Evolutionary conservation across 1,140 invertebrate species (phyloP).

Genomic region (Homalodisca vitripennis): DNA sequence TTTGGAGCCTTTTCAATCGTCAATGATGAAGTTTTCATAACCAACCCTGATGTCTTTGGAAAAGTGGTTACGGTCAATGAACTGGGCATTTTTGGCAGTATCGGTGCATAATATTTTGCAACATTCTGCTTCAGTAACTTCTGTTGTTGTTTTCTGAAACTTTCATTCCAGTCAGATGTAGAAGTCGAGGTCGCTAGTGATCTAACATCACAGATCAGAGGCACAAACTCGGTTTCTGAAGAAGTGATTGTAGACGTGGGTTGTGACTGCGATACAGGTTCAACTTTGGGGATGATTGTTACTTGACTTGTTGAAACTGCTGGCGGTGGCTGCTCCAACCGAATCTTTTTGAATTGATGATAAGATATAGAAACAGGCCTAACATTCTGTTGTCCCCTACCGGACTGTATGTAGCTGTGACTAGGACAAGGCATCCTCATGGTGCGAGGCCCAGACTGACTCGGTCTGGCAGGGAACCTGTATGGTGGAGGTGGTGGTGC

Average conservation of each 20-base stretch:
- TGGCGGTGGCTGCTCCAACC: neutral
- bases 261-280: neutral
- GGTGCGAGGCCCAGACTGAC: neutral
- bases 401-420: neutral
- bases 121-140: conserved; percentile 13
- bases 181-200: conserved; percentile 47
- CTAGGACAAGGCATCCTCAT: neutral
- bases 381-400: neutral
- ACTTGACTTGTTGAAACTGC: neutral
- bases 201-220: conserved; percentile 51
- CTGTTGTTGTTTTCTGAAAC: conserved; percentile 7
- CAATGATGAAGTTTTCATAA: conserved; percentile 24
- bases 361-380: conserved; percentile 10
- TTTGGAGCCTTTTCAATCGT: conserved; percentile 32
- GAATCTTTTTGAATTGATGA: neutral
- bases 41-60: conserved; percentile 4
- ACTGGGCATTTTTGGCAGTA: conserved; percentile 38
- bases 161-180: conserved; percentile 33
- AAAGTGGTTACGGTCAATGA: conserved; percentile 35
- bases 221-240: conserved; percentile 44
- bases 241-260: neutral
- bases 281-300: neutral
- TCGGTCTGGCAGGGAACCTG: neutral
- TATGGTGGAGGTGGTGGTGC: neutral
- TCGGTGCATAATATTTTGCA: conserved; percentile 21